Evolutionary conservation across 2,113 vertebrate genomes (phyloP).

Genomic region (Saiga tatarica): DNA sequence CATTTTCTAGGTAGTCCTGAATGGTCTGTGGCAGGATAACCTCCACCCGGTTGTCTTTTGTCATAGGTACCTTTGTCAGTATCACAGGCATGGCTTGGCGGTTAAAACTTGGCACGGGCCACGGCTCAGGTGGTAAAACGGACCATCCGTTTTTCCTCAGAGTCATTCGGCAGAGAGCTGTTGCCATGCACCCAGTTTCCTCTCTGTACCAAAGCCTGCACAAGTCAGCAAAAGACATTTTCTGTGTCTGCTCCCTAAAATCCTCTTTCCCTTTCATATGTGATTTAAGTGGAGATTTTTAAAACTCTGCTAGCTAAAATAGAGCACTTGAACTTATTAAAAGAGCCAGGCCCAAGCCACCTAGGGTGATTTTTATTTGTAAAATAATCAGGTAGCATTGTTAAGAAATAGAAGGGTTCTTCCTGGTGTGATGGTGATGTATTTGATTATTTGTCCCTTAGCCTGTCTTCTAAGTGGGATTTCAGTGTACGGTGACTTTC

Average conservation of each 20-base stretch:
- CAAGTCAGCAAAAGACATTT: background rate
- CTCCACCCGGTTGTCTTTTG: background rate
- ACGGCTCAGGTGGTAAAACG: background rate
- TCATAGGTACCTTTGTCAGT: background rate
- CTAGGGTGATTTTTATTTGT: background rate
- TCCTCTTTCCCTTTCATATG: constrained; percentile 18
- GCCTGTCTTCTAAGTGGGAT: constrained; percentile 24
- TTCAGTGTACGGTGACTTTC: background rate
- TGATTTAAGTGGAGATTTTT: constrained; percentile 17
- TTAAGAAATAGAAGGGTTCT: background rate
- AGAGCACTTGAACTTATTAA: constrained; percentile 2
- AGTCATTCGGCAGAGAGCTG: constrained; percentile 1
- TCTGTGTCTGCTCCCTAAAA: background rate
- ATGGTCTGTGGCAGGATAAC: background rate
- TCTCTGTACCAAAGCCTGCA: background rate
- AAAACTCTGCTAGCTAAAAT: background rate
- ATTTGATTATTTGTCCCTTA: background rate
- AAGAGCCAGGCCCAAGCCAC: background rate
- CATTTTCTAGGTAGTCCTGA: background rate
- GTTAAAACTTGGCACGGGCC: background rate
- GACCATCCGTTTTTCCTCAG: background rate
- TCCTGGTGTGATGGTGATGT: background rate
- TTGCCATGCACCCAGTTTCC: background rate
- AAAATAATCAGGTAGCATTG: background rate
- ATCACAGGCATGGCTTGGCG: background rate